Evolutionary conservation across 2,797 vertebrate species (phyloP).

Genomic region (Sebastes hubbsi): DNA sequence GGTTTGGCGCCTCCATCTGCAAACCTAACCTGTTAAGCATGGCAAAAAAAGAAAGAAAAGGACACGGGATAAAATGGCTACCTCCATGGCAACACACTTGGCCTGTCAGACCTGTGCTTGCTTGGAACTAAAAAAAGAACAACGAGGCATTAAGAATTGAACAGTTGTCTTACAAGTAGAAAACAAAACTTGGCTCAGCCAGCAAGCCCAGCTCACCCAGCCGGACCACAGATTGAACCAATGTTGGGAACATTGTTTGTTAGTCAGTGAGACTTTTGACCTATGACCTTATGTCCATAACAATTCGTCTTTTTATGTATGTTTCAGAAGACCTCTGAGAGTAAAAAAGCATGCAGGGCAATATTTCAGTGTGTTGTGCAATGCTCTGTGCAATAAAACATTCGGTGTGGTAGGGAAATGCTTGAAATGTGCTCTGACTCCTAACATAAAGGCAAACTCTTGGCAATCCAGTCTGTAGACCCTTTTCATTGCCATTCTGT

Average conservation of each 20-base stretch:
- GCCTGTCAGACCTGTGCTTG: neutral
- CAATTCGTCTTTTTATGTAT: neutral
- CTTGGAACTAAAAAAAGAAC: neutral
- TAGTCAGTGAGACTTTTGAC: neutral
- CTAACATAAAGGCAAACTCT: neutral
- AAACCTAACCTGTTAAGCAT: no score
- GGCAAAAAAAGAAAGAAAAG: no score
- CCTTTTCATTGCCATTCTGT: no score
- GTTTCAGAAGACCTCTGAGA: neutral
- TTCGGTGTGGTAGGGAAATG: neutral
- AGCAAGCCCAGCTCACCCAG: neutral
- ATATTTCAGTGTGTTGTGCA: neutral
- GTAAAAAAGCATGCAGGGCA: neutral
- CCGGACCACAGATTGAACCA: neutral
- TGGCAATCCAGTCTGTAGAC: neutral
- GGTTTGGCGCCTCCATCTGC: no score
- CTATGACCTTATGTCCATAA: neutral
- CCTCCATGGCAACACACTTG: constrained; percentile 43
- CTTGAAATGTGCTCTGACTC: neutral
- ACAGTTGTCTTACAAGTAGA: neutral
- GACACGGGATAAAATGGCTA: no score
- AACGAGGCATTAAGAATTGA: neutral
- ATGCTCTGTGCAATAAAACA: neutral
- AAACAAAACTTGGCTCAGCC: neutral
- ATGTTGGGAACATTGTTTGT: neutral